A percentile compares a stretch with the other conserved stretches of the same genome.
phyloP scores from a whole-genome alignment of 2,888 invertebrate species.

The Nephrotoma flavescens region DNA sequence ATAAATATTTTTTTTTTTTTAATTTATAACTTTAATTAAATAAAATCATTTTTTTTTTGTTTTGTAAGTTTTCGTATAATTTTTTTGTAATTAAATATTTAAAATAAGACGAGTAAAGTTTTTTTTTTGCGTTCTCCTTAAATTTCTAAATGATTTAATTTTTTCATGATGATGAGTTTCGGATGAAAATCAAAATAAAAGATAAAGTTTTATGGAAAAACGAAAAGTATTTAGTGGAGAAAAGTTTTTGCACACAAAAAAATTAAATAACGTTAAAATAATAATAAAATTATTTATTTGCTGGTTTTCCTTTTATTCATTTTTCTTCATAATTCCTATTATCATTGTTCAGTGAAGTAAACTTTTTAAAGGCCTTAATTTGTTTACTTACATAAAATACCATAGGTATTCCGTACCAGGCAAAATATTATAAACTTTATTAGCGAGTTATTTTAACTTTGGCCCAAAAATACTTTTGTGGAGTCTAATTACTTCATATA shows the following conservation, averaged over 20 bases:
- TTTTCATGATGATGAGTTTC: background rate
- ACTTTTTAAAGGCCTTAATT: background rate
- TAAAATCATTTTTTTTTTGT: background rate
- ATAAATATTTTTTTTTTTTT: background rate
- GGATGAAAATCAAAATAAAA: background rate
- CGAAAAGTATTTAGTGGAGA: background rate
- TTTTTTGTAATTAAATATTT: background rate
- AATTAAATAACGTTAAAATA: background rate
- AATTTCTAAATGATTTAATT: background rate
- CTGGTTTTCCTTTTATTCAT: background rate
- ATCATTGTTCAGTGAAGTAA: background rate
- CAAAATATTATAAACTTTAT: background rate
- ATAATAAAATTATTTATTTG: background rate
- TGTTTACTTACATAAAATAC: background rate
- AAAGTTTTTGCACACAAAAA: background rate
- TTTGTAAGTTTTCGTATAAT: background rate
- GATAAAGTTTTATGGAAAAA: background rate
- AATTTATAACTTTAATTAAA: background rate
- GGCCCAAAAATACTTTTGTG: background rate
- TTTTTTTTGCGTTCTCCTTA: background rate
- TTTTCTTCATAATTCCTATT: background rate
- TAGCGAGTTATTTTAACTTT: background rate
- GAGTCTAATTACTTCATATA: too few species aligned
- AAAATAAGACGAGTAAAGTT: background rate
- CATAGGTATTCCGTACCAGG: background rate